Evolutionary conservation across 2,113 vertebrate species (phyloP), one percentile per base, ranked within the genome.

Genomic region (Anas platyrhynchos): DNA sequence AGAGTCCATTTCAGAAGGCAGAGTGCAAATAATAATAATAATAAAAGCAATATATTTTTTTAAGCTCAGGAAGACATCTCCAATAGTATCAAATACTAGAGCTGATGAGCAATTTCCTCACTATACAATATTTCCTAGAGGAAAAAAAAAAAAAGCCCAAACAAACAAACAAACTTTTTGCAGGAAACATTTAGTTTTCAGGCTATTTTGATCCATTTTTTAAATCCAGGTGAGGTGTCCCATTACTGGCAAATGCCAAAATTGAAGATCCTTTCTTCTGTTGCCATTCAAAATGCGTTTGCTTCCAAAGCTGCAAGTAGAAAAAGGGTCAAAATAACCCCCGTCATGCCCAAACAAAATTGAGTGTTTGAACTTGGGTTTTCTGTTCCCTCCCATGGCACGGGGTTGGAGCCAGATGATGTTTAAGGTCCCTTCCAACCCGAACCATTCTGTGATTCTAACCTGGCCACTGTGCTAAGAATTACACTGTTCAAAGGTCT

Each of bases 71-170:
- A 86, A 72, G 43, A 12, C 11, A 31, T 84, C 41, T 88, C 74
- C 58, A 68, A 73, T 23, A 84, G 58, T 56, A 95, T 92, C 76
- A 84, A 86, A 75, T 86, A 36, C 29, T 84, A 78, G 29, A 93
- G 71, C 72, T 65, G 72, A 77, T 67, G 55, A 78, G 38, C 48
- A 61, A 63, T 86, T 96, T 81, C 73, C 76, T 78, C 29, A 72
- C 61, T 50, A 34, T 23, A 46, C 5, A 44, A 3, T 31, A 63
- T 68, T 88, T 95, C 80, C 83, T 83, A 86, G 6, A 5, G 34
- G 3, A 50, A 52, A 86, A 46, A 44, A 43, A 43, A 43, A 44
- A 44, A 44, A 44, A 34, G 34, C 34, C 34, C 34, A 34, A 34
- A 34, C 34, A 34, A 34, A 34, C 34, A 34, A 81, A 26, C 48